A percentile compares a stretch with the other conserved stretches of the same genome.
phyloP scores from a whole-genome alignment of 2,797 vertebrate species.

The Gephyroberyx darwinii region DNA sequence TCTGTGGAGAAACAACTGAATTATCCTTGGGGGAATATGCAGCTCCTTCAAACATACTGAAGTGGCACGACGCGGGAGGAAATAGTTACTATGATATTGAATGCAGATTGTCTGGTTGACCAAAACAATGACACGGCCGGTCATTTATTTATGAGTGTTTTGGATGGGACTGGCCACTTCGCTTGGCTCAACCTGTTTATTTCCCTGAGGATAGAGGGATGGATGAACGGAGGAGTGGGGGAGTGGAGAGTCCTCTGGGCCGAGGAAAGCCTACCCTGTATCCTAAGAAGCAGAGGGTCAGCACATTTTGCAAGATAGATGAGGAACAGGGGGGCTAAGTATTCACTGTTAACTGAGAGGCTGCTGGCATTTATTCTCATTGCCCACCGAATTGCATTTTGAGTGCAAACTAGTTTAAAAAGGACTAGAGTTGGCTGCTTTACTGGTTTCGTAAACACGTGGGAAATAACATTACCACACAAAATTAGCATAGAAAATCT shows the following conservation, averaged over 20 bases:
- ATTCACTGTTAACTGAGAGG: constrained; percentile 34
- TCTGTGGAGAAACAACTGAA: constrained; percentile 38
- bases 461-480: constrained; percentile 17
- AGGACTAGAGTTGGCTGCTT: background rate
- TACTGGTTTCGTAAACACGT: background rate
- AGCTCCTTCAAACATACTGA: constrained; percentile 22
- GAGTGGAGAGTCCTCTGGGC: constrained; percentile 11
- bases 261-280: constrained; percentile 13
- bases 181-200: constrained; percentile 36
- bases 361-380: constrained; percentile 31
- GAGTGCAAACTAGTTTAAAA: constrained; percentile 16
- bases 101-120: background rate
- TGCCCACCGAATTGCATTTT: constrained; percentile 2
- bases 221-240: background rate
- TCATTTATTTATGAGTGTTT: constrained; percentile 50
- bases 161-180: constrained; percentile 25
- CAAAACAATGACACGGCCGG: background rate
- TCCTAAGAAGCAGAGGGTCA: constrained; percentile 46
- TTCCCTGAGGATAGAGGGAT: constrained; percentile 38
- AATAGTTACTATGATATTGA: background rate
- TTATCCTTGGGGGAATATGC: constrained; percentile 3
- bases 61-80: constrained; percentile 12
- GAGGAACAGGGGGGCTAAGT: constrained; percentile 39
- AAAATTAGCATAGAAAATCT: constrained; percentile 20
- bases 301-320: constrained; percentile 64